phyloP scores from a whole-genome alignment of 2,113 vertebrate species.

The Pterocles gutturalis region DNA sequence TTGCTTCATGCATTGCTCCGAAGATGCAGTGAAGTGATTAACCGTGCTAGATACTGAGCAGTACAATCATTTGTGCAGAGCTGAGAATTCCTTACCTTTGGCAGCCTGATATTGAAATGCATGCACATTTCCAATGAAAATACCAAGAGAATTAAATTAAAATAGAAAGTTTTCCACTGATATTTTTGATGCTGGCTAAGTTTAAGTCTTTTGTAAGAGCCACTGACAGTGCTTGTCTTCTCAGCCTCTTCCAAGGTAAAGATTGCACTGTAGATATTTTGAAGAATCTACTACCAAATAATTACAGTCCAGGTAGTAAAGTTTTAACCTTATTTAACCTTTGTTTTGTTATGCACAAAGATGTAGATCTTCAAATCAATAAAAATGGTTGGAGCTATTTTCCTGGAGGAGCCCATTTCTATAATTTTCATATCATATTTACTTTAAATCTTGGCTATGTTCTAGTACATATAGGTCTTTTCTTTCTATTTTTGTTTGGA shows the following conservation, averaged over 20 bases:
- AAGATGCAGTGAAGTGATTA: background rate
- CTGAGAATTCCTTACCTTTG: background rate
- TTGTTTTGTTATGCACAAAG: background rate
- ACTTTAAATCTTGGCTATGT: background rate
- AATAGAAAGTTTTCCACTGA: slow-evolving; percentile 12
- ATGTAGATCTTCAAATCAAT: background rate
- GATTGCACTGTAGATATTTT: background rate
- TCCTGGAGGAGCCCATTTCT: background rate
- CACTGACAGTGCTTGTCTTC: background rate
- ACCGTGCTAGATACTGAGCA: background rate
- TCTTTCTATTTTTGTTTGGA: background rate
- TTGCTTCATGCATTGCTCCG: background rate
- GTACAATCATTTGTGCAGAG: background rate
- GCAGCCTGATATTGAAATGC: background rate
- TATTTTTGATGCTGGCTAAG: background rate
- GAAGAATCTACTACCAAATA: background rate
- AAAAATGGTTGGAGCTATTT: background rate
- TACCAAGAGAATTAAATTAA: background rate
- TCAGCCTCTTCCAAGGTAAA: background rate
- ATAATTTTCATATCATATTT: background rate
- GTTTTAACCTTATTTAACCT: background rate
- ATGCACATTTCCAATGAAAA: background rate
- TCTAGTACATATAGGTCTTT: background rate
- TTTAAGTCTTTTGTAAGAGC: background rate
- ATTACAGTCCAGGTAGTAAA: background rate